phyloP scores from a whole-genome alignment of 2,888 invertebrate genomes.

The Apotomis turbidana region DNA sequence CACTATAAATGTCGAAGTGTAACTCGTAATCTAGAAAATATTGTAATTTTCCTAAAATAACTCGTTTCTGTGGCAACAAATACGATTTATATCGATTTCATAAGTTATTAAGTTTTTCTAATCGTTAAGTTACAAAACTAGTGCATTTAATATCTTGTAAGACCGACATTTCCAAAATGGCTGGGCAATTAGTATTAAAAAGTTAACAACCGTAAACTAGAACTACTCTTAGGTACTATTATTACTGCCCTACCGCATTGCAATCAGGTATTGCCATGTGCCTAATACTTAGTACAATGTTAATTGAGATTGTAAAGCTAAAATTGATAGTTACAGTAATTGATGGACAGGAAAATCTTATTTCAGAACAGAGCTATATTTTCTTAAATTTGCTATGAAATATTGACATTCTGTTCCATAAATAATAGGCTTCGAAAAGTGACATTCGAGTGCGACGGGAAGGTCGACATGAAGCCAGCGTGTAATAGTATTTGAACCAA shows the following conservation, averaged over 20 bases:
- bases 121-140: slow-evolving; percentile 3
- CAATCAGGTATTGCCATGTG: not conserved
- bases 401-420: not conserved
- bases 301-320: not conserved
- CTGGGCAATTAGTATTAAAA: not conserved
- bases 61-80: not conserved
- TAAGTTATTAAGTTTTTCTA: slow-evolving; percentile 5
- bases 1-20: not conserved
- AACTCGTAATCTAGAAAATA: not conserved
- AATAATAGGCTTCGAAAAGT: not conserved
- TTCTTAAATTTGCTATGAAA: too few species aligned
- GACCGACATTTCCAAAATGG: slow-evolving; percentile 13
- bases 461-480: too few species aligned
- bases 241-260: slow-evolving; percentile 9
- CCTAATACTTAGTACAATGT: not conserved
- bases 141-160: slow-evolving; percentile 2
- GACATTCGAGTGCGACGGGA: too few species aligned
- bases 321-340: not conserved
- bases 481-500: too few species aligned
- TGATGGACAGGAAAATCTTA: not conserved
- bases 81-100: not conserved
- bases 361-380: not conserved
- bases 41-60: slow-evolving; percentile 4
- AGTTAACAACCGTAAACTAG: slow-evolving; percentile 19
- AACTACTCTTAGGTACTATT: slow-evolving; percentile 16